Base-by-base conservation (phyloP, 2,113 vertebrate species). In the Pelmatolapia mariae region DNA sequence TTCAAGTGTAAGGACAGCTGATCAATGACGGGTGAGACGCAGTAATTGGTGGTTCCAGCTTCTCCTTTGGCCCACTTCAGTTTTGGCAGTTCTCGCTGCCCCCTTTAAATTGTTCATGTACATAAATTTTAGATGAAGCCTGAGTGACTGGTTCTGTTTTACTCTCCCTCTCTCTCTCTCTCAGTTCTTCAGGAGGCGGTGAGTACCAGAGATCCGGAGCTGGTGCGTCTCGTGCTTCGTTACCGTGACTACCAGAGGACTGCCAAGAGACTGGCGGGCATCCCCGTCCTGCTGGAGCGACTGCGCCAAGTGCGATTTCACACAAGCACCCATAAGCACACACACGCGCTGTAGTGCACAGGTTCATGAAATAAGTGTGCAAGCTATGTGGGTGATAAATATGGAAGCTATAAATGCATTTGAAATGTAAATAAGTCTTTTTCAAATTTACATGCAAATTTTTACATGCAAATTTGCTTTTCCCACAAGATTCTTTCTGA, bases 231-330 rank as follows among this genome's bases (percentile, higher is more conserved):
- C 82, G 97, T 98, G 82, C 96, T 99, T 83, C 96, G 97, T 93
- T 98, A 99, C 95, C 97, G 98, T 1, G 98, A 99, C 96, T 98
- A 98, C 96, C 98, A 99, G 95, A 96, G 98, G 90, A 97, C 97
- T 85, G 96, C 98, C 92, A 98, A 98, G 94, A 97, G 98, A 85
- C 96, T 99, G 95, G 98, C 98, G 0, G 98, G 97, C 71, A 99
- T 99, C 92, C 98, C 98, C 1, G 94, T 97, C 73, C 97, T 99
- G 87, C 96, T 99, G 95, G 98, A 99, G 95, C 97, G 97, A 90
- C 97, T 99, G 71, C 97, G 97, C 79, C 98, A 99, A 98, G 98
- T 99, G 94, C 93, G 86, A 89, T 86, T 86, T 91, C 26, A 81
- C 91, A 87, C 86, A 82, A 38, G 78, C 63, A 89, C 57, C 68